These are phyloP conservation scores for Prostheceraeus crozeri DNA, from an alignment of 2,888 invertebrate genomes.

Conservation along the genomic window DNA sequence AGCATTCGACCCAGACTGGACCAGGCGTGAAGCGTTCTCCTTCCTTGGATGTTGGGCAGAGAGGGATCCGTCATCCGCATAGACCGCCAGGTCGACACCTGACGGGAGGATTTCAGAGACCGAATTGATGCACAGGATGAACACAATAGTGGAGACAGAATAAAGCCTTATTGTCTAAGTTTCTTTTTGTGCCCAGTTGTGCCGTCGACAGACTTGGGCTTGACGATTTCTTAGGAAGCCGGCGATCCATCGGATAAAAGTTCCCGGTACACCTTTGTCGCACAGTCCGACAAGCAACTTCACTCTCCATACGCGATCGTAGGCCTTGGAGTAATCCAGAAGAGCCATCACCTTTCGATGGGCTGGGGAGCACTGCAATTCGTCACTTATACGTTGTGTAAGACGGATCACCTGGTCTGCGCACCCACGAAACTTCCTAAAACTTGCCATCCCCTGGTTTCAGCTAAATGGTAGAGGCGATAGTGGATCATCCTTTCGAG, in stretches of 20 bases:
- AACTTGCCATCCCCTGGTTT: constrained; percentile 1
- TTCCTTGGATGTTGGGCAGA: not conserved
- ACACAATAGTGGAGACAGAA: constrained; percentile 3
- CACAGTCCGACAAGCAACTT: constrained; percentile 3
- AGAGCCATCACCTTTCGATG: constrained; percentile 3
- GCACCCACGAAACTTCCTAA: not conserved
- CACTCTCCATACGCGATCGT: constrained; percentile 19
- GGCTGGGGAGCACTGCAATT: not conserved
- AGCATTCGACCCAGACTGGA: not conserved
- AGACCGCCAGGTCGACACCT: not conserved
- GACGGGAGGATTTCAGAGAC: constrained; percentile 1
- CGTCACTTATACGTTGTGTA: constrained; percentile 14
- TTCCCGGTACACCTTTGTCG: constrained; percentile 1
- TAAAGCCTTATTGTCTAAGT: not conserved
- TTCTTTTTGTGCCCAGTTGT: not conserved
- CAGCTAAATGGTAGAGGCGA: constrained; percentile 7
- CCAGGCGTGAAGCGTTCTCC: not conserved
- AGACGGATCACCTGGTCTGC: constrained; percentile 14
- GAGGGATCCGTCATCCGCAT: constrained; percentile 1
- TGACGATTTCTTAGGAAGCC: constrained; percentile 18
- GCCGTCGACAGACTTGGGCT: not conserved
- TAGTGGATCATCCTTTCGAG: not conserved
- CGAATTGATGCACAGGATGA: constrained; percentile 18
- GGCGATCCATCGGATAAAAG: constrained; percentile 7
- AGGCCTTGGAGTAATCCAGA: constrained; percentile 21